These are phyloP conservation scores for Salvelinus sp. DNA, from an alignment of 2,113 vertebrate species.

Conservation along the genomic window DNA sequence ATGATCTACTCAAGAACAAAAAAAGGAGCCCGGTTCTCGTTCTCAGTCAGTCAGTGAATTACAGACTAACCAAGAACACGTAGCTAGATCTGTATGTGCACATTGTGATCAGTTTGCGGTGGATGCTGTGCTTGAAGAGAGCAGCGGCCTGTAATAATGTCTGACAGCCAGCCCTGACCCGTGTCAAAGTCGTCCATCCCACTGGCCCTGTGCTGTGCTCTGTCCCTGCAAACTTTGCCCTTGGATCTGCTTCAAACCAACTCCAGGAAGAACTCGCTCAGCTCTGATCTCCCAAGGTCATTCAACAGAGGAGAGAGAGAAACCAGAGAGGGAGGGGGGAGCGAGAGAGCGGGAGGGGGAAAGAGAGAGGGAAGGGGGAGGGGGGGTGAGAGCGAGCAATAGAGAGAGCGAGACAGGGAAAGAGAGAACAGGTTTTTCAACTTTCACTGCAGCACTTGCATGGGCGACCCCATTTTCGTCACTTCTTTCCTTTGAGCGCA, in stretches of 20 bases:
- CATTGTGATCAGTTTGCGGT: slow-evolving; percentile 29
- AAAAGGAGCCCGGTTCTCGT: slow-evolving; percentile 36
- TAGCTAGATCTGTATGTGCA: not conserved
- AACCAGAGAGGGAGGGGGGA: not conserved
- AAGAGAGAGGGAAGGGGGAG: too few relatives aligned
- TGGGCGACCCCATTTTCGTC: slow-evolving; percentile 50
- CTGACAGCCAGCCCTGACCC: slow-evolving; percentile 21
- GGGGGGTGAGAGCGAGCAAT: not conserved
- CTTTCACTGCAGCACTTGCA: slow-evolving; percentile 65
- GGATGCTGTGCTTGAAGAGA: slow-evolving; percentile 29
- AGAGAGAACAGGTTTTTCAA: slow-evolving; percentile 67
- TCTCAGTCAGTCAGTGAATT: slow-evolving; percentile 49
- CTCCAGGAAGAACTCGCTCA: slow-evolving; percentile 73
- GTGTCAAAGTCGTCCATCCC: slow-evolving; percentile 33
- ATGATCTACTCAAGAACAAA: slow-evolving; percentile 72
- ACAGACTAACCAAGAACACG: slow-evolving; percentile 67
- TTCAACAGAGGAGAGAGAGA: slow-evolving; percentile 65
- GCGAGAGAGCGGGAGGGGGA: too few relatives aligned
- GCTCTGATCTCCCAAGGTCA: slow-evolving; percentile 92
- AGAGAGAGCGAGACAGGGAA: slow-evolving; percentile 12
- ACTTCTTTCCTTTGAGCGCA: not conserved
- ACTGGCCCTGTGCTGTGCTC: slow-evolving; percentile 3
- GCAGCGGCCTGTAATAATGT: not conserved
- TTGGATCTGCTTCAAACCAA: slow-evolving; percentile 59
- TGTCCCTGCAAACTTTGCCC: slow-evolving; percentile 84